Evolutionary conservation across 2,113 vertebrate species (phyloP), one percentile per base, ranked within the genome.

Genomic region (Tyrannus savana): DNA sequence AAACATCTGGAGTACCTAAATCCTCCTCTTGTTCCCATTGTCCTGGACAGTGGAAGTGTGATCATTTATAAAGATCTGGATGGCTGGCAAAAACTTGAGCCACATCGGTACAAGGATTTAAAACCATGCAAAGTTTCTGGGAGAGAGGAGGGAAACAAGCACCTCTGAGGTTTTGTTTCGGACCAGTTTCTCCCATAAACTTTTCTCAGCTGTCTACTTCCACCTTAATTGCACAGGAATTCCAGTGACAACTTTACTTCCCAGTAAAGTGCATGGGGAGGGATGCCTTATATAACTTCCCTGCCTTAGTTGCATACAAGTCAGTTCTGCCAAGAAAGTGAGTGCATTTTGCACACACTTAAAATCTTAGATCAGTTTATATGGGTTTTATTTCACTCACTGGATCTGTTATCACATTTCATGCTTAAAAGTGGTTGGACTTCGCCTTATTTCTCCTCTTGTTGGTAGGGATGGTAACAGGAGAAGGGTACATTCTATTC

Each of bases 401-500:
- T 84, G 74, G 87, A 78, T 58, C 58, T 64, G 46, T 92, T 95
- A 97, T 58, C 94, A 33, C 41, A 4, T 96, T 91, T 95, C 80
- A 50, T 33, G 74, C 74, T 76, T 80, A 41, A 76, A 82, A 93
- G 77, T 59, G 59, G 52, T 68, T 82, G 49, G 83, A 79, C 62
- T 64, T 90, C 63, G 88, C 66, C n/a, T 59, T 47, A 75, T 84
- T 96, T 88, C 88, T 90, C 33, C n/a, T 69, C 60, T 92, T 60
- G 46, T n/a, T 93, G 76, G 47, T 33, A 12, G 44, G 59, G 73
- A 4, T 62, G n/a, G 84, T 59, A 93, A 94, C 30, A 69, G 84
- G 66, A 96, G 91, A 58, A 76, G 74, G 84, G 90, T 89, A 95
- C 94, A 89, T 95, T 95, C 88, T 94, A 68, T 96, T 93, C 95